Evolutionary conservation across 2,888 invertebrate genomes (phyloP).

Genomic region (Parapristionchus giblindavisi): DNA sequence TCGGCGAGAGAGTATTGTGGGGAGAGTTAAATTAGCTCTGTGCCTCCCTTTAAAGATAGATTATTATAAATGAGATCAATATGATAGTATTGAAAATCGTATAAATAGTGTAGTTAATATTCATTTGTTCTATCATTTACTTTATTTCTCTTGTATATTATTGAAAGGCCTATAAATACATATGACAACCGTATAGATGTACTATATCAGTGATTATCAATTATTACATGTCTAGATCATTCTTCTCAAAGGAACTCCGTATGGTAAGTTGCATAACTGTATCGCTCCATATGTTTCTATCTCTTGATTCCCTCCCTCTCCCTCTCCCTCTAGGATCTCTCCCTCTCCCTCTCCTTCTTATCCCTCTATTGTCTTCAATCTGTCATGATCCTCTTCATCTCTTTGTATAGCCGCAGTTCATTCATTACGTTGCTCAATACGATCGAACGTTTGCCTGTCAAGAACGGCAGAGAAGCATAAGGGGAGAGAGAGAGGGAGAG

Average conservation of each 20-base stretch:
- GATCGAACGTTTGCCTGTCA: not conserved
- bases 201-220: not conserved
- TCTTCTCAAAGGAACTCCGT: conserved; percentile 11
- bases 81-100: not conserved
- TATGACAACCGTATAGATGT: not conserved
- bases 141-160: not conserved
- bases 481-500: conserved; percentile 15
- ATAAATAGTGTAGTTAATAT: not conserved
- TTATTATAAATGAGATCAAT: no score
- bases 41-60: no score
- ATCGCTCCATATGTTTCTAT: conserved; percentile 11
- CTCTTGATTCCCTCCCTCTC: conserved; percentile 34
- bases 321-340: conserved; percentile 29
- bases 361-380: conserved; percentile 12
- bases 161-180: not conserved
- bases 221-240: not conserved
- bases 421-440: not conserved
- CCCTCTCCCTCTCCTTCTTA: conserved; percentile 23
- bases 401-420: not conserved
- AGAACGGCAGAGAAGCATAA: conserved; percentile 1
- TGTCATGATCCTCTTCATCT: conserved; percentile 2
- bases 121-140: not conserved
- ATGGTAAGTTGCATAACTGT: conserved; percentile 15
- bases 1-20: not conserved
- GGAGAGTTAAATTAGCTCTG: conserved; percentile 18